Evolutionary conservation across 2,888 invertebrate genomes (phyloP).

Genomic region (Heliconius ethilla): DNA sequence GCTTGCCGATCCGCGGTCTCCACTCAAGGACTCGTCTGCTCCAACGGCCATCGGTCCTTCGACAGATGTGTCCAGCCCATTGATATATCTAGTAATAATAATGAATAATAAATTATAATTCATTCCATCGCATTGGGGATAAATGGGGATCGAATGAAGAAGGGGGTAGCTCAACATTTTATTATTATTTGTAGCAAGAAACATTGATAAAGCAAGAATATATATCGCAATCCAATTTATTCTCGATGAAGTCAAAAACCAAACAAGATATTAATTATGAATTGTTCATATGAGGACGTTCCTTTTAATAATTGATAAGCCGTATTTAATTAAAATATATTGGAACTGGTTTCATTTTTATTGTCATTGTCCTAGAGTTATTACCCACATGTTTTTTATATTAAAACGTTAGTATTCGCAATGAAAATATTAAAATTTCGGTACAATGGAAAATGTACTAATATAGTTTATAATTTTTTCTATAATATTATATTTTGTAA

Average conservation of each 20-base stretch:
- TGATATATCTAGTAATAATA: too few relatives aligned
- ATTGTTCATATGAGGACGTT: background rate
- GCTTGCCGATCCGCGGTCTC: too few relatives aligned
- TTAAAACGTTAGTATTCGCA: background rate
- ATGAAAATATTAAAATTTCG: background rate
- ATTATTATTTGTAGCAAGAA: too few relatives aligned
- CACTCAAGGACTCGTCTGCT: too few relatives aligned
- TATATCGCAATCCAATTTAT: background rate
- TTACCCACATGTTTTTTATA: background rate
- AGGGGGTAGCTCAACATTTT: too few relatives aligned
- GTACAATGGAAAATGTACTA: background rate
- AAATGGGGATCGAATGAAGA: too few relatives aligned
- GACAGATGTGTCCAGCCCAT: too few relatives aligned
- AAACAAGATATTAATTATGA: slow-evolving; percentile 3
- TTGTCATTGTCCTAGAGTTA: background rate
- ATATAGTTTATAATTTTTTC: background rate
- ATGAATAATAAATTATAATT: too few relatives aligned
- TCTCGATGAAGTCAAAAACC: background rate
- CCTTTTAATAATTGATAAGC: slow-evolving; percentile 21
- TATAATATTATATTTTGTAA: background rate
- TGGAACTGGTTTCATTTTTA: background rate
- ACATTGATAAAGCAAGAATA: too few relatives aligned
- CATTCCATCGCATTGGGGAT: too few relatives aligned
- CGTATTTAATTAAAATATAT: slow-evolving; percentile 21
- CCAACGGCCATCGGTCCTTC: too few relatives aligned